Evolutionary conservation across 1,140 invertebrate genomes (phyloP).

Genomic region (Zelostemma sp.): DNA sequence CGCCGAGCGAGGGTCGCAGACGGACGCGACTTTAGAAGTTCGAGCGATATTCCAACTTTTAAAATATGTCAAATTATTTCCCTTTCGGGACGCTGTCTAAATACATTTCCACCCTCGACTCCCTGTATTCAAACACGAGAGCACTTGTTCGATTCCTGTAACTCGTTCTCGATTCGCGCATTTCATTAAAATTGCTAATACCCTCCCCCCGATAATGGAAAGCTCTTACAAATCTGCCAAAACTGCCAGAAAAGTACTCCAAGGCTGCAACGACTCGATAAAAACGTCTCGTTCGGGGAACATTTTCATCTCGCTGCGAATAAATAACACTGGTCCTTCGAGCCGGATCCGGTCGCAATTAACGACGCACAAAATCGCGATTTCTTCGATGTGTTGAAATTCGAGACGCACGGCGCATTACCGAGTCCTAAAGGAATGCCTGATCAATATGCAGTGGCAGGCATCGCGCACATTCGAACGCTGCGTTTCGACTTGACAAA

Average conservation of each 20-base stretch:
- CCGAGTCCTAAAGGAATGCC: slow-evolving; percentile 30
- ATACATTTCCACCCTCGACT: slow-evolving; percentile 54
- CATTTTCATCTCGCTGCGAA: no score
- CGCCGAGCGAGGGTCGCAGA: slow-evolving; percentile 24
- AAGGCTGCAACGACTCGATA: no score
- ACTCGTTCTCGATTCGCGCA: neutral
- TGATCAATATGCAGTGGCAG: slow-evolving; percentile 45
- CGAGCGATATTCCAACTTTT: slow-evolving; percentile 62
- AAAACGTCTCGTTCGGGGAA: no score
- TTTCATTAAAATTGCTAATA: neutral
- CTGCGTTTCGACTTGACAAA: slow-evolving; percentile 44
- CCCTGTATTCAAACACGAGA: slow-evolving; percentile 57
- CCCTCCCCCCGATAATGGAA: neutral
- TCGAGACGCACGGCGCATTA: slow-evolving; percentile 32
- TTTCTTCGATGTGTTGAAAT: slow-evolving; percentile 7
- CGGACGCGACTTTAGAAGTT: slow-evolving; percentile 57
- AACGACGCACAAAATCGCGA: no score
- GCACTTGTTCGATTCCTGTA: slow-evolving; percentile 16
- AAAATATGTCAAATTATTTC: slow-evolving; percentile 68
- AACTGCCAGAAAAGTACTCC: no score
- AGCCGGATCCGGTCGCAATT: no score
- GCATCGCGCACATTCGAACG: slow-evolving; percentile 39
- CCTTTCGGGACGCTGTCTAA: slow-evolving; percentile 55
- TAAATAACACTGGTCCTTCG: no score
- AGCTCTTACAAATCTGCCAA: no score